Conservation (phyloP, 2,797 vertebrate species). For the Typhlichthys eigenmanni region DNA sequence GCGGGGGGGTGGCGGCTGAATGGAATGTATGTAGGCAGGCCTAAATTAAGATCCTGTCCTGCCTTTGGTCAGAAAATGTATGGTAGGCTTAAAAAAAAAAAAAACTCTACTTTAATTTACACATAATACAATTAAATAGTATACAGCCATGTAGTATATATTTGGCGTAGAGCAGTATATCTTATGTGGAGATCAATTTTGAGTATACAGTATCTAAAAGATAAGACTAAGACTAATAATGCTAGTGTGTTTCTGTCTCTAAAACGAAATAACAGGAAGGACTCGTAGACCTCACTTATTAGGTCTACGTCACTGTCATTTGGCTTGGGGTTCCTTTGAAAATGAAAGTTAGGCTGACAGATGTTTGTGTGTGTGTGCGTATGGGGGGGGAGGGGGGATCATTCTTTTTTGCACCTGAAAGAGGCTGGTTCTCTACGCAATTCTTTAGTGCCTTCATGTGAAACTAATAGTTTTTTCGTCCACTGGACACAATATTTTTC, state of each 20-base stretch:
- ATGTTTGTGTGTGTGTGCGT: constrained; percentile 2
- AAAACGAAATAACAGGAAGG: background rate
- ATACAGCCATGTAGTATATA: constrained; percentile 27
- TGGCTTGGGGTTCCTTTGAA: constrained; percentile 75
- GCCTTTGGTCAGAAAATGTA: no score
- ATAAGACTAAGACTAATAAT: constrained; percentile 13
- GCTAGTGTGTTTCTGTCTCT: background rate
- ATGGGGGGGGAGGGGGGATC: constrained; percentile 13
- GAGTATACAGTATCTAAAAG: constrained; percentile 5
- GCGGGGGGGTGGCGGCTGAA: no score
- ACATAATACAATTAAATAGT: constrained; percentile 18
- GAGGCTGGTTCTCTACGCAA: constrained; percentile 56
- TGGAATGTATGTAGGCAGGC: no score
- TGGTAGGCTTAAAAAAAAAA: no score
- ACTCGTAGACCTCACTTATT: constrained; percentile 37
- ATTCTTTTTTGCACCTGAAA: constrained; percentile 40
- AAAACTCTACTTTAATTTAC: background rate
- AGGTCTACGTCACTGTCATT: constrained; percentile 74
- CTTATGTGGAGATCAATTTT: background rate
- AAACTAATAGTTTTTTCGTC: constrained; percentile 68
- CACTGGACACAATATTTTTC: constrained; percentile 56
- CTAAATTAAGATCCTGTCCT: no score
- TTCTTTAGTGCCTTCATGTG: constrained; percentile 91
- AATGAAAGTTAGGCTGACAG: constrained; percentile 38
- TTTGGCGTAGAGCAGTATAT: constrained; percentile 23